These are phyloP conservation scores for Marcusenius ussheri DNA, from an alignment of 2,113 vertebrate genomes.

Conservation along the genomic window DNA sequence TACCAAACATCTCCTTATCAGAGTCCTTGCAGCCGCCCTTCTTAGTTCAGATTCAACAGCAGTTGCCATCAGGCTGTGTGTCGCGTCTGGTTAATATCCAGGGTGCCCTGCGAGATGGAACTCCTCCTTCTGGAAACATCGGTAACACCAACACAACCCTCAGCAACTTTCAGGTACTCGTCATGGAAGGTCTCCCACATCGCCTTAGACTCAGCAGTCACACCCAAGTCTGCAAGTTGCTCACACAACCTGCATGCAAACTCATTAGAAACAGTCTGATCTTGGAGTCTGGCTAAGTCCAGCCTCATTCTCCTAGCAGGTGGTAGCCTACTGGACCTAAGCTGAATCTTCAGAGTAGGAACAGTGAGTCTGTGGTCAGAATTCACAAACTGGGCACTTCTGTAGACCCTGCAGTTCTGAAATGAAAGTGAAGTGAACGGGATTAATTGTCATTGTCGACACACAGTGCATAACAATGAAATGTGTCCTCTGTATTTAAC, in stretches of 20 bases:
- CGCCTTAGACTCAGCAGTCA: too few species aligned
- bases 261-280: background rate
- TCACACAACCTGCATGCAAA: background rate
- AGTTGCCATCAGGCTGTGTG: background rate
- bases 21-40: background rate
- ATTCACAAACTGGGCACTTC: background rate
- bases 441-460: too few species aligned
- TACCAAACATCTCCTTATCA: background rate
- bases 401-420: background rate
- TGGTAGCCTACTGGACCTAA: background rate
- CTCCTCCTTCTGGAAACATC: too few species aligned
- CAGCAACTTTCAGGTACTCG: background rate
- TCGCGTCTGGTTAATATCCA: background rate
- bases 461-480: too few species aligned
- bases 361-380: background rate
- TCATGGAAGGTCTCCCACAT: background rate
- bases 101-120: background rate
- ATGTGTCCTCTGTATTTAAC: too few species aligned
- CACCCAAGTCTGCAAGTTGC: background rate
- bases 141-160: background rate
- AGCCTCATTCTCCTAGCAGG: background rate
- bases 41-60: background rate
- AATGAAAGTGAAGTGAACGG: too few species aligned
- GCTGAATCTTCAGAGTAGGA: background rate
- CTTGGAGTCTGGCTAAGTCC: background rate